Conservation (phyloP, 2,113 vertebrate species). For the Amazona guildingii region DNA sequence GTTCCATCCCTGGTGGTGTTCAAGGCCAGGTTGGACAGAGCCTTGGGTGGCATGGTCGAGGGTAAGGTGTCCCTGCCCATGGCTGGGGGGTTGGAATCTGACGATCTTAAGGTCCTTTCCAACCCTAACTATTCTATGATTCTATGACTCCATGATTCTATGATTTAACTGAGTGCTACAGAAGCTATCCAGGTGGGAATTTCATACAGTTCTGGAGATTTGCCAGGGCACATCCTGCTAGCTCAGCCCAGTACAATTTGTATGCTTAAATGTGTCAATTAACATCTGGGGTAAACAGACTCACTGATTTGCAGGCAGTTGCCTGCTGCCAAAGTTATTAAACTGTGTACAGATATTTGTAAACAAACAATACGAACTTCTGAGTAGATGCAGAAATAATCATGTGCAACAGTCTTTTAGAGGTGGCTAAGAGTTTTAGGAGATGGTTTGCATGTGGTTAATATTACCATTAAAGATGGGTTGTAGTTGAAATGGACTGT, state of each 20-base stretch:
- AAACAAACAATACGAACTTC: not conserved
- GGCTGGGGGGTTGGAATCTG: no score
- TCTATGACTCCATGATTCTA: no score
- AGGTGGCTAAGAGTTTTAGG: not conserved
- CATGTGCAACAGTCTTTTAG: fast-evolving
- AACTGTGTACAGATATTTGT: not conserved
- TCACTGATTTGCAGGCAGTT: not conserved
- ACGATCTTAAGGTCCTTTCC: no score
- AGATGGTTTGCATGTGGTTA: not conserved
- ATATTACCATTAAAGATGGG: not conserved
- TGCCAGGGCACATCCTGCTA: not conserved
- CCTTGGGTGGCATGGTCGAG: no score
- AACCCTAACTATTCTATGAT: no score
- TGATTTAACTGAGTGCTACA: not conserved
- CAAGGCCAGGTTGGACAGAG: no score
- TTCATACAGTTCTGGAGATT: not conserved
- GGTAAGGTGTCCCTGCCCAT: no score
- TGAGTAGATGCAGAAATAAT: not conserved
- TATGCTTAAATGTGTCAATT: not conserved
- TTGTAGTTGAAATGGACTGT: not conserved
- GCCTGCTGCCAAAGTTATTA: not conserved
- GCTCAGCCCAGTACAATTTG: not conserved
- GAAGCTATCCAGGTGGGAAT: not conserved
- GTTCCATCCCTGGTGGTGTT: no score
- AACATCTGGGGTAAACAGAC: not conserved